Percentiles rank a stretch among this genome's conserved stretches.
These are phyloP conservation scores for Drosophila algonquin DNA, from an alignment of 2,888 invertebrate genomes.

Conservation along the genomic window DNA sequence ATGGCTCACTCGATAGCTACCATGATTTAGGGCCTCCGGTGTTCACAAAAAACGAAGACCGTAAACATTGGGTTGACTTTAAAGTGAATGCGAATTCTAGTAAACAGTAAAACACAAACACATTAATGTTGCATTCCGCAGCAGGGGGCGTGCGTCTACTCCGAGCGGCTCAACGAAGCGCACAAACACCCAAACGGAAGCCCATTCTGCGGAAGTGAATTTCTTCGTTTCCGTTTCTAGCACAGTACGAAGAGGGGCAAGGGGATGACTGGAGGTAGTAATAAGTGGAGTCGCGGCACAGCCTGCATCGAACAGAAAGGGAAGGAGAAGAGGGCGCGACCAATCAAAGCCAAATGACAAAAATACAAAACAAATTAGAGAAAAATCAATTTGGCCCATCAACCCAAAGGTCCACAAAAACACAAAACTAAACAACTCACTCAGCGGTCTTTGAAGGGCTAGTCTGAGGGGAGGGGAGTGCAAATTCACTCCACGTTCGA, in stretches of 20 bases:
- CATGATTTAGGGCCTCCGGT: background rate
- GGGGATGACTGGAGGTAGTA: background rate
- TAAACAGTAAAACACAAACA: constrained; percentile 7
- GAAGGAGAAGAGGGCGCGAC: constrained; percentile 28
- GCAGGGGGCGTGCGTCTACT: background rate
- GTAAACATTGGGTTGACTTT: constrained; percentile 44
- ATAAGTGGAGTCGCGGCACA: background rate
- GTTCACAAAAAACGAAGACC: constrained; percentile 30
- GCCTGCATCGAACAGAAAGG: constrained; percentile 9
- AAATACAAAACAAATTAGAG: too few species aligned
- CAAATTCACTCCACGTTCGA: constrained; percentile 26
- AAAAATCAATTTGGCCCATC: too few species aligned
- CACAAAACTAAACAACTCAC: constrained; percentile 47
- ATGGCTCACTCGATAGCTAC: background rate
- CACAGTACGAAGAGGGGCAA: constrained; percentile 32
- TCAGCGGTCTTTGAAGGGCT: constrained; percentile 6
- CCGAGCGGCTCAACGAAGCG: constrained; percentile 47
- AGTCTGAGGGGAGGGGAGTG: background rate
- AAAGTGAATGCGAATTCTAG: constrained; percentile 9
- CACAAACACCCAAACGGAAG: constrained; percentile 61
- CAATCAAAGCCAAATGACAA: constrained; percentile 44
- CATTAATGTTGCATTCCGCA: constrained; percentile 40
- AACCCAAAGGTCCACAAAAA: constrained; percentile 34
- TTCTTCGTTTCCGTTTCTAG: constrained; percentile 61
- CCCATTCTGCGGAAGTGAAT: constrained; percentile 64